Evolutionary conservation across 2,888 invertebrate species (phyloP).

Genomic region (Apoda limacodes): DNA sequence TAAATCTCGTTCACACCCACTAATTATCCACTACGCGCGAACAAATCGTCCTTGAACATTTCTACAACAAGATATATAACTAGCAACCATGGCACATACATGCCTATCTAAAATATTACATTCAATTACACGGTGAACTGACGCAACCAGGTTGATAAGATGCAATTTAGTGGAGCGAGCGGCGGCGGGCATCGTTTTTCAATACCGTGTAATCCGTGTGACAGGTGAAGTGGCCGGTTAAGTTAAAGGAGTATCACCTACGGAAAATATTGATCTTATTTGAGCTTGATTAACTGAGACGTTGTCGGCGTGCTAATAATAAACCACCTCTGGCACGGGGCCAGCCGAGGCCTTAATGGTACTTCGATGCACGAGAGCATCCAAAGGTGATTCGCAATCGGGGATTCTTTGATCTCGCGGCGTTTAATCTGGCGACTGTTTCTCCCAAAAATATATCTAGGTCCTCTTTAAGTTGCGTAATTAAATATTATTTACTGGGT

Average conservation of each 20-base stretch:
- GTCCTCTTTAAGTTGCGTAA: too few relatives aligned
- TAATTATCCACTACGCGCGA: too few relatives aligned
- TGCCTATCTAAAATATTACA: too few relatives aligned
- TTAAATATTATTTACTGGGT: too few relatives aligned
- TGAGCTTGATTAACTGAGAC: conserved; percentile 67
- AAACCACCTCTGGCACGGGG: conserved; percentile 55
- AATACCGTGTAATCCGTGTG: conserved; percentile 35
- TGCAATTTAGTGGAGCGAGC: conserved; percentile 22
- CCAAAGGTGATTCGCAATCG: conserved; percentile 55
- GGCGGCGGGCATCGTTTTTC: conserved; percentile 24
- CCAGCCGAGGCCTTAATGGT: conserved; percentile 65
- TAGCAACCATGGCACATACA: too few relatives aligned
- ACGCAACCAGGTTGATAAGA: conserved; percentile 27
- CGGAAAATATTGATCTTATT: conserved; percentile 67
- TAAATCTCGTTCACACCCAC: too few relatives aligned
- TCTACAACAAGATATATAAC: too few relatives aligned
- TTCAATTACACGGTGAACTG: too few relatives aligned
- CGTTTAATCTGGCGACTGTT: too few relatives aligned
- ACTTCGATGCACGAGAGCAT: conserved; percentile 63
- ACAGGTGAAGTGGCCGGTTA: conserved; percentile 29
- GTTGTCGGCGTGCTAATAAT: conserved; percentile 65
- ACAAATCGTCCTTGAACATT: too few relatives aligned
- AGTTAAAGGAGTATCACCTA: conserved; percentile 54
- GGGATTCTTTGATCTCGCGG: too few relatives aligned
- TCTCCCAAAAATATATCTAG: too few relatives aligned